Conservation (phyloP, 2,797 vertebrate genomes). For the Argentina silus region DNA sequence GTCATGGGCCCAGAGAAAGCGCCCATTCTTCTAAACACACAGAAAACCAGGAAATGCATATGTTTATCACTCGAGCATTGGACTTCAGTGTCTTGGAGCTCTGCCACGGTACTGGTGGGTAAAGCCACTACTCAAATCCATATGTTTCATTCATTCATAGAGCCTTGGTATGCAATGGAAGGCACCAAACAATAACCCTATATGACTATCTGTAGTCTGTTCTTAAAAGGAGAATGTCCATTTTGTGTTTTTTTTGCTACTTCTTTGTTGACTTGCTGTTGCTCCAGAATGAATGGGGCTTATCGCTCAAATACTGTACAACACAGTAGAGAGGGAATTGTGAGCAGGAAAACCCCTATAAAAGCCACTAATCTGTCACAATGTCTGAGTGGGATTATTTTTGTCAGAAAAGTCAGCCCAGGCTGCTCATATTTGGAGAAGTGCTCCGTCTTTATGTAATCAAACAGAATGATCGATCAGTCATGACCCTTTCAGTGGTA, state of each 20-base stretch:
- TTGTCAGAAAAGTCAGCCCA: conserved; percentile 54
- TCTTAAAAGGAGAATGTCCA: conserved; percentile 9
- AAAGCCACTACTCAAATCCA: conserved; percentile 26
- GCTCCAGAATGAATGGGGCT: conserved; percentile 55
- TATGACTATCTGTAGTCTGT: background rate
- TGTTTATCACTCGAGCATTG: conserved; percentile 49
- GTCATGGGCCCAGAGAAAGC: conserved; percentile 41
- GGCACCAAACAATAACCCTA: conserved; percentile 13
- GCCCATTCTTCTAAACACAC: conserved; percentile 35
- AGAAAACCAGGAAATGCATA: conserved; percentile 29
- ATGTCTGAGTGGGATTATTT: conserved; percentile 69
- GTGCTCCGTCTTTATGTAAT: conserved; percentile 42
- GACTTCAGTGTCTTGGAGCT: conserved; percentile 27
- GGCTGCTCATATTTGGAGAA: conserved; percentile 45
- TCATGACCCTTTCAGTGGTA: conserved; percentile 43
- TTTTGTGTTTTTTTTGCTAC: background rate
- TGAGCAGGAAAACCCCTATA: conserved; percentile 63
- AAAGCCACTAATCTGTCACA: conserved; percentile 72
- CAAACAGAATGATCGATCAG: conserved; percentile 37
- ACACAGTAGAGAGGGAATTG: conserved; percentile 58
- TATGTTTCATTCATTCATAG: conserved; percentile 14
- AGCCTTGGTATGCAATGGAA: background rate
- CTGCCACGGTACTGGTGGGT: conserved; percentile 20
- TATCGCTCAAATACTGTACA: conserved; percentile 59
- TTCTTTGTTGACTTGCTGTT: conserved; percentile 47